Evolutionary conservation across 2,797 vertebrate species (phyloP), one percentile per base, ranked within the genome.

Genomic region (Anguilla obscura): DNA sequence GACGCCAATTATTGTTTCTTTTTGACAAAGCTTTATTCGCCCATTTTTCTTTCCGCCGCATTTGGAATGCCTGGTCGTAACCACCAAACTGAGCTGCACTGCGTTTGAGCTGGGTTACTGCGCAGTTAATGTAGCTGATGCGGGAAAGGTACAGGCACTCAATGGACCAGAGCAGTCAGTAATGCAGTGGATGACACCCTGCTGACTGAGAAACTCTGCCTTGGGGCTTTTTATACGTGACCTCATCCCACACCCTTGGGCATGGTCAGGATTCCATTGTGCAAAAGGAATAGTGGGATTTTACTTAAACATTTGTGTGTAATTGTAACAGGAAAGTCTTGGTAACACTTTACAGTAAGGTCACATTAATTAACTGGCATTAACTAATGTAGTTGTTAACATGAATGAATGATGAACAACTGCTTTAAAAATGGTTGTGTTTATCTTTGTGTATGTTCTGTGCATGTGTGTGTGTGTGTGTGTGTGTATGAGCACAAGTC

Each of bases 11-110:
- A 66, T 66, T 24, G n/a, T n/a, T 66, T 27, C 18, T 66, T 66
- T 66, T 66, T 66, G 63, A 66, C 63, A 66, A n/a, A 66, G 24
- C 63, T 27, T 66, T 66, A 66, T 66, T n/a, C 63, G n/a, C 63
- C 63, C 63, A 27, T 66, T 74, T 74, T 74, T 33, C 27, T 33
- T 74, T 33, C 30, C 69, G 24, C 27, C 30, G 14, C 27, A 74
- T 74, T 74, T 74, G 69, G 30, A 74, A 33, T 14, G 12, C 8
- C 69, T 33, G 10, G 10, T 74, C 1, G n/a, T 74, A 30, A 74
- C 1, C 24, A n/a, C 24, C 21, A 27, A n/a, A 66, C 63, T n/a
- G 63, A n/a, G 63, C 63, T 27, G 63, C 63, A 56, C 10, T 63
- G n/a, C 69, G 1, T 74, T 33, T 33, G 27, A 12, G 10, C 30